Evolutionary conservation across 2,888 invertebrate species (phyloP).

Genomic region (Adela reaumurella): DNA sequence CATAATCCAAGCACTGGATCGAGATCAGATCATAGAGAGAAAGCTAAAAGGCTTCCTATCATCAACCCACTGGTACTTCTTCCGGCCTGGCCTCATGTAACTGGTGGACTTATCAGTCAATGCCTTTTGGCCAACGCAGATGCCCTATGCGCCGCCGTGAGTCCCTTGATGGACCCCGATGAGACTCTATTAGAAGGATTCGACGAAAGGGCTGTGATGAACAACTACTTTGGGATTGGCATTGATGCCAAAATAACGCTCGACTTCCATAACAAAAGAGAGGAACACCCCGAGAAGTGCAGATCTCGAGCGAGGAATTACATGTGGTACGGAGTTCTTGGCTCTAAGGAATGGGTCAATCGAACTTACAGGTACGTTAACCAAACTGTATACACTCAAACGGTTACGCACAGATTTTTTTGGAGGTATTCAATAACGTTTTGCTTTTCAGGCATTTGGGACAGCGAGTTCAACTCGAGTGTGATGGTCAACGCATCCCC

Average conservation of each 20-base stretch:
- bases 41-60: slow-evolving; percentile 74
- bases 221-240: slow-evolving; percentile 98
- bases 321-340: slow-evolving; percentile 89
- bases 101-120: slow-evolving; percentile 88
- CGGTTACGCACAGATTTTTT: too few relatives aligned
- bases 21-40: slow-evolving; percentile 52
- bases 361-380: slow-evolving; percentile 74
- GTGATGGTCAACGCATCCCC: slow-evolving; percentile 94
- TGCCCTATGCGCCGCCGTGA: slow-evolving; percentile 93
- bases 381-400: too few relatives aligned
- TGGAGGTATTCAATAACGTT: too few relatives aligned
- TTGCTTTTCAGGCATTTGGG: slow-evolving; percentile 76
- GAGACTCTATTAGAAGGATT: slow-evolving; percentile 84
- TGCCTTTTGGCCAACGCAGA: slow-evolving; percentile 94
- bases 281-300: slow-evolving; percentile 96
- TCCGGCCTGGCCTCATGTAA: slow-evolving; percentile 83
- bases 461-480: slow-evolving; percentile 91
- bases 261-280: slow-evolving; percentile 95
- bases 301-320: slow-evolving; percentile 91
- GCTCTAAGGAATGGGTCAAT: slow-evolving; percentile 78
- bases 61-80: slow-evolving; percentile 85
- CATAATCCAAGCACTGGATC: slow-evolving; percentile 22
- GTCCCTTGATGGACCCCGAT: slow-evolving; percentile 90
- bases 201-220: slow-evolving; percentile 95
- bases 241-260: slow-evolving; percentile 96